Evolutionary conservation across 2,797 vertebrate genomes (phyloP), one percentile per base, ranked within the genome.

Genomic region (Mus spretus): DNA sequence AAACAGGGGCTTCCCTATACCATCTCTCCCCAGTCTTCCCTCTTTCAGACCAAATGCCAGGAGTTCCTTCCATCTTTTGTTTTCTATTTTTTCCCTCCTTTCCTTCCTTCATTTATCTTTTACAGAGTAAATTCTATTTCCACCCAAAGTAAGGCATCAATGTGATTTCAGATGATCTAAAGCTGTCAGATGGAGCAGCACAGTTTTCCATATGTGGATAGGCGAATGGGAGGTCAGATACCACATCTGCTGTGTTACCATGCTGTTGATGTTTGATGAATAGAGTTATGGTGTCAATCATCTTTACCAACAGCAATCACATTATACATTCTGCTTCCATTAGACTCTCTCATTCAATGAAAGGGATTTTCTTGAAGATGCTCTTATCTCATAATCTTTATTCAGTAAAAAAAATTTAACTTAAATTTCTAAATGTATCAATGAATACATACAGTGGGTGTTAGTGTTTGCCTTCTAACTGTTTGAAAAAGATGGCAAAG

Each of bases 361-460:
- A 20, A 67, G 59, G 12, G 4, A 40, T 84, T 96, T 90, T 53
- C 63, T 74, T 92, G 24, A 37, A 37, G 65, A 1, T 83, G 2
- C 40, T 50, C 10, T 84, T 74, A 14, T 15, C 70, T 10, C 47
- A 59, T 96, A 20, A 44, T 67, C 15, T 83, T 96, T 89, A 70
- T 61, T 81, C n/a, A 55, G 12, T n/a, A 88, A 70, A 50, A 50
- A 55, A 82, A 84, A 89, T 87, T 90, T 83, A 55, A 63, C 6
- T 13, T 77, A 82, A 81, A 96, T 44, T 79, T 31, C 65, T 6
- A 80, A 53, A 70, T 82, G 81, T 79, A 94, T 77, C 31, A 90
- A 12, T 93, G 34, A 82, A 83, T 70, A 91, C 40, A 0, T 50
- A 55, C 3, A 31, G 5, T 81, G 6, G 53, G 0, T 67, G 34